Conservation (phyloP, 2,888 invertebrate species). For the Masnerella sp. region DNA sequence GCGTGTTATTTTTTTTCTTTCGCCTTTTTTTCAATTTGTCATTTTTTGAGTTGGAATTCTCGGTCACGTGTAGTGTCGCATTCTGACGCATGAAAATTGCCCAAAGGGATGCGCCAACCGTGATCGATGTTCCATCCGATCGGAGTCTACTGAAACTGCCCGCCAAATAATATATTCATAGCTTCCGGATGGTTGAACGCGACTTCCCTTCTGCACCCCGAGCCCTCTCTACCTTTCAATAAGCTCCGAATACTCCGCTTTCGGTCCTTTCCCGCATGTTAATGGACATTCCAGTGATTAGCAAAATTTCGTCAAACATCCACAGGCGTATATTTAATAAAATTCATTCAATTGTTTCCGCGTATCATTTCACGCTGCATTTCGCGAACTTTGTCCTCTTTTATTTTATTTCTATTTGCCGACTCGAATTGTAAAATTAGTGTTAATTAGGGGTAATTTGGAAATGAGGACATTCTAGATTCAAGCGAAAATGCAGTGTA, state of each 20-base stretch:
- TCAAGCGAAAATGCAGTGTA: too few species aligned
- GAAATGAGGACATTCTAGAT: too few species aligned
- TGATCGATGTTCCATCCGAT: conserved; percentile 75
- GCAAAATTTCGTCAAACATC: conserved; percentile 54
- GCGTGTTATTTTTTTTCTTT: conserved; percentile 22
- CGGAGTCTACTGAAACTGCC: conserved; percentile 76
- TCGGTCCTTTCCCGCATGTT: conserved; percentile 57
- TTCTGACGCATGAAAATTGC: conserved; percentile 77
- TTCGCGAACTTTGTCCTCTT: background rate
- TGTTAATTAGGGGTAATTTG: too few species aligned
- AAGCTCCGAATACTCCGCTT: conserved; percentile 58
- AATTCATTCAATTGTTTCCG: conserved; percentile 39
- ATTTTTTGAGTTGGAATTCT: conserved; percentile 40
- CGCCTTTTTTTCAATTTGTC: conserved; percentile 1
- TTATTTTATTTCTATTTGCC: background rate
- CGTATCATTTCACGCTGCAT: conserved; percentile 12
- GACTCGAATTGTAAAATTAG: too few species aligned
- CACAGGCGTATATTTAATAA: conserved; percentile 35
- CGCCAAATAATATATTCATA: conserved; percentile 77
- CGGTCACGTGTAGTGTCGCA: conserved; percentile 66
- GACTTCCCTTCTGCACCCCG: conserved; percentile 65
- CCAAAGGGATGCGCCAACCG: conserved; percentile 77
- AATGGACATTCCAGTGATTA: conserved; percentile 58
- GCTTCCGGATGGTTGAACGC: conserved; percentile 76
- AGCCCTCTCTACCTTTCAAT: conserved; percentile 55